These are phyloP conservation scores for Coelopa frigida DNA, from an alignment of 1,140 invertebrate species.

Conservation along the genomic window DNA sequence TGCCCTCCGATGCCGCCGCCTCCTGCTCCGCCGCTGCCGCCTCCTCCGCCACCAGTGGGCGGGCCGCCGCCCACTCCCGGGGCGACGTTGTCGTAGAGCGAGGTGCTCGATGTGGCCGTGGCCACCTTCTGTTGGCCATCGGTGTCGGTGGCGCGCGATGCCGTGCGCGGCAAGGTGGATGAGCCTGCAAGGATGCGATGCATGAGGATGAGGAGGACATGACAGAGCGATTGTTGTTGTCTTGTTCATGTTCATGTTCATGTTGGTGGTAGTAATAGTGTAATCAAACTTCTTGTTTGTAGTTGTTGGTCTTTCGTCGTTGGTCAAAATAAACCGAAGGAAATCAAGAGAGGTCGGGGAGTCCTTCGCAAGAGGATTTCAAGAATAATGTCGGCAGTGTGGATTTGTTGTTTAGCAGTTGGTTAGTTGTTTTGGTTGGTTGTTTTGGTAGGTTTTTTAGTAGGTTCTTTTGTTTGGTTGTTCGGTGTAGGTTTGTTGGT, in stretches of 20 bases:
- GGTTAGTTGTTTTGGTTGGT: slow-evolving; percentile 6
- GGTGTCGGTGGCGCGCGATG: slow-evolving; percentile 58
- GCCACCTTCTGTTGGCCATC: slow-evolving; percentile 55
- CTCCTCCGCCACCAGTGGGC: slow-evolving; percentile 5
- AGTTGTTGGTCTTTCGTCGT: no score
- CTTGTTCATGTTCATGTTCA: slow-evolving; percentile 2
- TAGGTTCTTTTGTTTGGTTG: slow-evolving; percentile 13
- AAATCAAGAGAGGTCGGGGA: no score
- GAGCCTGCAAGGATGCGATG: slow-evolving; percentile 54
- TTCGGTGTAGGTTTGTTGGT: not conserved
- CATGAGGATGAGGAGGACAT: slow-evolving; percentile 32
- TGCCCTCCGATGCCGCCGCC: no score
- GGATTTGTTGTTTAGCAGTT: not conserved
- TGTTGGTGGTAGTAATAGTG: no score
- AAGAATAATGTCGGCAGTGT: not conserved
- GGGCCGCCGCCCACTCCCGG: slow-evolving; percentile 40
- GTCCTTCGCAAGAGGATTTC: not conserved
- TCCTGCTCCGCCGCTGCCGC: no score
- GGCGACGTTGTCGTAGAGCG: slow-evolving; percentile 82
- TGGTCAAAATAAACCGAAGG: no score
- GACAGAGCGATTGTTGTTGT: slow-evolving; percentile 13
- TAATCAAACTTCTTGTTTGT: no score
- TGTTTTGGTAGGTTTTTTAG: slow-evolving; percentile 2
- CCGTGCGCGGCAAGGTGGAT: slow-evolving; percentile 73
- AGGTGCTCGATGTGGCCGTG: slow-evolving; percentile 75